Evolutionary conservation across 2,888 invertebrate genomes (phyloP).

Genomic region (Ectobius pallidus): DNA sequence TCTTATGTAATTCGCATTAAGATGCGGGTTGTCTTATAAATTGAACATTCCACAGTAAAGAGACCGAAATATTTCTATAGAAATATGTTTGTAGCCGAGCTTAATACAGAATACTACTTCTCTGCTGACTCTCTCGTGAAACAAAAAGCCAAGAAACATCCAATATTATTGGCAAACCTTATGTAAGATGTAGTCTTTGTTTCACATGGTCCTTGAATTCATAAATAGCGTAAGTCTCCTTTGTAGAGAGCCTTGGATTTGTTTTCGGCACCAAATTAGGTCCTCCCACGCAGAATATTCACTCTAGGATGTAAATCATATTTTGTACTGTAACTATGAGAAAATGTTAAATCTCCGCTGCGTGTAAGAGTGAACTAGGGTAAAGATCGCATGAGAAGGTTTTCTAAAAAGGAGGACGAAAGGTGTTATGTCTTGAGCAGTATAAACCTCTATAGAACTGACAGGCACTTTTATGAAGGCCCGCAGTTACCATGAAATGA

Average conservation of each 20-base stretch:
- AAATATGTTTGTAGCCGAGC: too few relatives aligned
- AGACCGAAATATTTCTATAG: too few relatives aligned
- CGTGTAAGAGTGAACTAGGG: neutral
- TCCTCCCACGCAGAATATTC: too few relatives aligned
- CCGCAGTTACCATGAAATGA: conserved; percentile 17
- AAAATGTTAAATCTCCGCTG: neutral
- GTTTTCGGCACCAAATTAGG: neutral
- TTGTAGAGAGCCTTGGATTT: neutral
- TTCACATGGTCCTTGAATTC: neutral
- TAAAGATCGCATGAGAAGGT: too few relatives aligned
- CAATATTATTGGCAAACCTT: neutral
- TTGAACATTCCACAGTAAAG: too few relatives aligned
- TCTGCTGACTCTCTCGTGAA: neutral
- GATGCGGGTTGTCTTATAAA: too few relatives aligned
- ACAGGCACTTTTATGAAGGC: conserved; percentile 9
- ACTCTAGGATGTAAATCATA: neutral
- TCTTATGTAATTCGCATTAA: too few relatives aligned
- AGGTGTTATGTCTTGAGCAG: too few relatives aligned
- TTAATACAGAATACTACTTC: too few relatives aligned
- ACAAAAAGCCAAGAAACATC: neutral
- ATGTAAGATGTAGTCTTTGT: neutral
- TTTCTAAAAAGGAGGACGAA: too few relatives aligned
- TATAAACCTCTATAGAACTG: too few relatives aligned
- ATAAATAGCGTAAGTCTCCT: neutral
- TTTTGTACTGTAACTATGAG: neutral